Evolutionary conservation across 2,113 vertebrate genomes (phyloP).

Genomic region (Bubalus kerabau): DNA sequence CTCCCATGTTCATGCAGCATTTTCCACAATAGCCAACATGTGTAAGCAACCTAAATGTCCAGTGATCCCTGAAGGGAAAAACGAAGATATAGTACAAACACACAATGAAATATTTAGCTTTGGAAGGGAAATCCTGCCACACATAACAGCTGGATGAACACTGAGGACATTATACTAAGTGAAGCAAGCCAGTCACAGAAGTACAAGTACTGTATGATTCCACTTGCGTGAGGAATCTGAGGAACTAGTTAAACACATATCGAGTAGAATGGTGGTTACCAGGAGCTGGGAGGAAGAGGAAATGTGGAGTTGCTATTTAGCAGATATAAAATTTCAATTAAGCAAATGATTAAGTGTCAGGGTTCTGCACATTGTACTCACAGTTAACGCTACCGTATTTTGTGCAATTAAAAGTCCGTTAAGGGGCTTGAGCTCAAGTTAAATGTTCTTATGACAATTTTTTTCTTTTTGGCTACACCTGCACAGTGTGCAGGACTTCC

Average conservation of each 20-base stretch:
- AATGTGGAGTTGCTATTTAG: neutral
- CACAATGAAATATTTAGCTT: neutral
- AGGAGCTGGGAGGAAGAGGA: no score
- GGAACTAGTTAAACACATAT: neutral
- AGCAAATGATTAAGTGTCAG: neutral
- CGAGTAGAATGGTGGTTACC: neutral
- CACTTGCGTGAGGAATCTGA: neutral
- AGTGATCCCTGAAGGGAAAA: neutral
- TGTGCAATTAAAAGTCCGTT: neutral
- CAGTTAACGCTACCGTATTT: neutral
- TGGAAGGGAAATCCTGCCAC: neutral
- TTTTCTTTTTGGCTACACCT: neutral
- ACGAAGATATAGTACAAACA: neutral
- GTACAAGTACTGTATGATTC: neutral
- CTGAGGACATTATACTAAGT: neutral
- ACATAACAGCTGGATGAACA: neutral
- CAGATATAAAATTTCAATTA: neutral
- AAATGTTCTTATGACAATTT: neutral
- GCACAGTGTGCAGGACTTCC: neutral
- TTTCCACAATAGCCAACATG: neutral
- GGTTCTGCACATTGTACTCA: neutral
- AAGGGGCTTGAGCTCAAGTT: neutral
- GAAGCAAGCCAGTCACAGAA: neutral
- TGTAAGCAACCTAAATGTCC: neutral
- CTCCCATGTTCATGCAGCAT: neutral